Evolutionary conservation across 2,113 vertebrate species (phyloP).

Genomic region (Pristiophorus japonicus): DNA sequence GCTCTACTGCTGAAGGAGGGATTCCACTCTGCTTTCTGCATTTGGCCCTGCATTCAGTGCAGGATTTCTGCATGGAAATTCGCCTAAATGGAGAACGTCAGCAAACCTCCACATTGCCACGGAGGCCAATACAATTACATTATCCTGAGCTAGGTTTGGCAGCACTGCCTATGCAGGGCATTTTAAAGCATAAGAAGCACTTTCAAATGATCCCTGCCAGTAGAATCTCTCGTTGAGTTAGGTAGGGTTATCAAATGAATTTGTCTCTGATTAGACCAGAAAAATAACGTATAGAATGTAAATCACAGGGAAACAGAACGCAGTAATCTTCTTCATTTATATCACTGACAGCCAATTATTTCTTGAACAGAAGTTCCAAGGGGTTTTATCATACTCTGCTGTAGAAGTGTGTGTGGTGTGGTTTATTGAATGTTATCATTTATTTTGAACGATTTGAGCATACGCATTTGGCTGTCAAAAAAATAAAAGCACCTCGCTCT

Average conservation of each 20-base stretch:
- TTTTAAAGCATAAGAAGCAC: not conserved
- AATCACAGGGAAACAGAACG: constrained; percentile 16
- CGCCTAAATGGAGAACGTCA: not conserved
- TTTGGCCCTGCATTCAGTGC: not conserved
- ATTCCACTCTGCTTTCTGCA: not conserved
- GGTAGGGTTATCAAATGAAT: not conserved
- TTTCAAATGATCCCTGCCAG: not conserved
- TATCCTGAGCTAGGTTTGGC: not conserved
- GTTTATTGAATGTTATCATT: constrained; percentile 28
- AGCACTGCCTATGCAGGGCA: not conserved
- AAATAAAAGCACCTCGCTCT: not conserved
- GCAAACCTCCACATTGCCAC: not conserved
- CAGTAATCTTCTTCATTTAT: constrained; percentile 13
- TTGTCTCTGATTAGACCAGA: not conserved
- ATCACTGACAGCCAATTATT: constrained; percentile 18
- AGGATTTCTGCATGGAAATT: not conserved
- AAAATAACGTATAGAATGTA: constrained; percentile 25
- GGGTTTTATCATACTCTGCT: constrained; percentile 32
- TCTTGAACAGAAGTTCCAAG: not conserved
- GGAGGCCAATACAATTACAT: constrained; percentile 1
- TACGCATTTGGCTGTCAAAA: not conserved
- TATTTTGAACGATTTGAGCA: not conserved
- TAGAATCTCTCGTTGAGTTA: not conserved
- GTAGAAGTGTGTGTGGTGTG: constrained; percentile 27
- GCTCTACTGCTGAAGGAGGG: not conserved